phyloP scores from a whole-genome alignment of 2,888 invertebrate species.

The Diogma glabrata region DNA sequence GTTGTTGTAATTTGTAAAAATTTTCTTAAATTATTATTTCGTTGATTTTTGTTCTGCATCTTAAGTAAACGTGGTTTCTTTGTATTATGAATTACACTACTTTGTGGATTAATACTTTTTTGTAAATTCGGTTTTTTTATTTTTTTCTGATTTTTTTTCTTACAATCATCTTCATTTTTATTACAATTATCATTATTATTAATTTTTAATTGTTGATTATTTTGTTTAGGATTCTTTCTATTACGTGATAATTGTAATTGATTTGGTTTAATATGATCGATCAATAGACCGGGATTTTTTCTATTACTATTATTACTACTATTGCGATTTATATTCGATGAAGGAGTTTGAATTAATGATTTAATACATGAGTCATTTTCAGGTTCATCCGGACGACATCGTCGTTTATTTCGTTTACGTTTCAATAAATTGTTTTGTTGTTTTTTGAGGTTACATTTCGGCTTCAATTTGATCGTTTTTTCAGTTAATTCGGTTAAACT shows the following conservation, averaged over 20 bases:
- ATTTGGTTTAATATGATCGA: not conserved
- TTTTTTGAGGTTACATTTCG: constrained; percentile 29
- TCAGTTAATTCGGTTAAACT: constrained; percentile 33
- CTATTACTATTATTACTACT: not conserved
- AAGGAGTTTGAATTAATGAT: not conserved
- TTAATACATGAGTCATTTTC: constrained; percentile 13
- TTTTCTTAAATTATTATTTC: too few species aligned
- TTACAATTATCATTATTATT: not conserved
- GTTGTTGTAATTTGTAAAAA: constrained; percentile 1
- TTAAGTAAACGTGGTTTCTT: too few species aligned
- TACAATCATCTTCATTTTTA: constrained; percentile 2
- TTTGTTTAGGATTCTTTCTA: constrained; percentile 2
- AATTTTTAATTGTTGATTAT: not conserved
- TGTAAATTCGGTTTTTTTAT: not conserved
- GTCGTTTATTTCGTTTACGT: constrained; percentile 29
- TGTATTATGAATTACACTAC: constrained; percentile 6
- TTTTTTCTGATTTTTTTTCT: constrained; percentile 6
- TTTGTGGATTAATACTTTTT: not conserved
- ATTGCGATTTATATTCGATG: not conserved
- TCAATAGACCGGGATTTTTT: not conserved
- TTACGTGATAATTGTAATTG: not conserved
- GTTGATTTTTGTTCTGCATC: too few species aligned
- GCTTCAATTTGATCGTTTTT: constrained; percentile 36
- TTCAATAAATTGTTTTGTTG: constrained; percentile 24
- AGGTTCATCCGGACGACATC: constrained; percentile 23